A percentile compares a stretch with the other conserved stretches of the same genome.
Conservation (phyloP, 2,797 vertebrate genomes). For the Lithobates pipiens region DNA sequence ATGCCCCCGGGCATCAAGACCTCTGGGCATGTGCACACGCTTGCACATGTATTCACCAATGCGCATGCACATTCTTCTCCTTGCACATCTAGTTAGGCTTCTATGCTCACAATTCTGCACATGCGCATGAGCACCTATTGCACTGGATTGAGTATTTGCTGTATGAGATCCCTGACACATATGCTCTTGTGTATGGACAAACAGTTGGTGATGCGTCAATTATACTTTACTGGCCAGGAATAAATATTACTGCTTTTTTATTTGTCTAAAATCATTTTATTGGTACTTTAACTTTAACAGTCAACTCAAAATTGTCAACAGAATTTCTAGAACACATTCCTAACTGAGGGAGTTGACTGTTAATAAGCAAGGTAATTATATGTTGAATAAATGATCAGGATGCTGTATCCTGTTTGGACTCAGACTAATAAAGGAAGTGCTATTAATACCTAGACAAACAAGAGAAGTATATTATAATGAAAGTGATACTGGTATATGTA, state of each 20-base stretch:
- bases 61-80: too few species aligned
- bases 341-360: background rate
- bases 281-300: background rate
- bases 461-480: background rate
- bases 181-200: background rate
- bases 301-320: background rate
- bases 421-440: conserved; percentile 15
- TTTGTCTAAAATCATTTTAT: background rate
- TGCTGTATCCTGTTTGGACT: conserved; percentile 34
- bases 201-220: background rate
- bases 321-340: background rate
- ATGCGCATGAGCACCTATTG: too few species aligned
- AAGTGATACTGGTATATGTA: background rate
- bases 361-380: conserved; percentile 16
- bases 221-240: background rate
- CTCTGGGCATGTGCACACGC: too few species aligned
- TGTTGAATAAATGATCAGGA: conserved; percentile 17
- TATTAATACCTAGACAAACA: conserved; percentile 17
- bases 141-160: too few species aligned
- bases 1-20: too few species aligned
- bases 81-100: too few species aligned
- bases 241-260: background rate
- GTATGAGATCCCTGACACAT: too few species aligned
- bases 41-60: too few species aligned
- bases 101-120: too few species aligned